These are phyloP conservation scores for Tetheella fluctuosa DNA, from an alignment of 2,888 invertebrate genomes.

Conservation along the genomic window DNA sequence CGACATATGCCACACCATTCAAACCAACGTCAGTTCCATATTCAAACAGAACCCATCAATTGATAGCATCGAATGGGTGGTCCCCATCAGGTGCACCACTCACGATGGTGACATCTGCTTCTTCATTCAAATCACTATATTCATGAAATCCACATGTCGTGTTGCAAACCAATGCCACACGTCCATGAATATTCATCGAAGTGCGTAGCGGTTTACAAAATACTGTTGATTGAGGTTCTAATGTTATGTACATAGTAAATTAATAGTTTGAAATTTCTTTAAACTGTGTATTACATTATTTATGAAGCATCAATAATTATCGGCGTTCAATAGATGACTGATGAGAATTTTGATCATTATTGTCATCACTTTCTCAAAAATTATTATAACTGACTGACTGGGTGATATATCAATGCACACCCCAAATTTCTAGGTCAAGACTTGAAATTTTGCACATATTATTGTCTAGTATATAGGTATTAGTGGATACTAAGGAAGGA, in stretches of 20 bases:
- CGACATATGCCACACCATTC: not conserved
- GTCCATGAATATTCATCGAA: not conserved
- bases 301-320: not conserved
- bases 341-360: too few species aligned
- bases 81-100: not conserved
- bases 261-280: constrained; percentile 5
- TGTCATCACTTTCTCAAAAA: too few species aligned
- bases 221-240: not conserved
- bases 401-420: too few species aligned
- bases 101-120: constrained; percentile 2
- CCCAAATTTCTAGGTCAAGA: too few species aligned
- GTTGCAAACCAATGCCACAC: not conserved
- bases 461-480: too few species aligned
- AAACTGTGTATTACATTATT: not conserved
- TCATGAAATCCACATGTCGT: not conserved
- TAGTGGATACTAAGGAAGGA: too few species aligned
- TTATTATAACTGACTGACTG: too few species aligned
- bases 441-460: too few species aligned
- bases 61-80: constrained; percentile 12
- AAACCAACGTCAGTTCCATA: not conserved
- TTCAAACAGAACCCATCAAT: constrained; percentile 14
- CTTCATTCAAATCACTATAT: constrained; percentile 1
- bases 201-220: not conserved
- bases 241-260: constrained; percentile 3
- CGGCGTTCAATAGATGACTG: not conserved